These are phyloP conservation scores for Thymelicus lineola DNA, from an alignment of 2,888 invertebrate species.

Conservation along the genomic window DNA sequence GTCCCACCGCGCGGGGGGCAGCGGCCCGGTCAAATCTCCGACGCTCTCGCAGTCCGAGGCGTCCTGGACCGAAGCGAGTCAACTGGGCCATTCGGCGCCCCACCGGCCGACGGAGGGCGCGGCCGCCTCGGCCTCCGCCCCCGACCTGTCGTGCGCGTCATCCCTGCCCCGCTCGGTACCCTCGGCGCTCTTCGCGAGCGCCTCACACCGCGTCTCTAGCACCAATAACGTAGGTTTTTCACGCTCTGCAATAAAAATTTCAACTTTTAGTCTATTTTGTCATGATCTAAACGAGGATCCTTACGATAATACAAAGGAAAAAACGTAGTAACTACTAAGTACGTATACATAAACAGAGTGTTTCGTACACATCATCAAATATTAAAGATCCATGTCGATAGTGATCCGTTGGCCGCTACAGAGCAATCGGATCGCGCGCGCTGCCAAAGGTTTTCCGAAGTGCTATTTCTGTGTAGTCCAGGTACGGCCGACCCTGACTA, in stretches of 20 bases:
- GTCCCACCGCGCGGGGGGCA: constrained; percentile 71
- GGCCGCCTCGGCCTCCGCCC: constrained; percentile 82
- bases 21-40: constrained; percentile 60
- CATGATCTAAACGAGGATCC: too few species aligned
- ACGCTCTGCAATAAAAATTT: constrained; percentile 86
- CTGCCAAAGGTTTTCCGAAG: too few species aligned
- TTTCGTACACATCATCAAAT: too few species aligned
- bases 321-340: too few species aligned
- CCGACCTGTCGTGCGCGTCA: constrained; percentile 51
- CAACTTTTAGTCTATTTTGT: background rate
- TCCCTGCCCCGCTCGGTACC: constrained; percentile 62
- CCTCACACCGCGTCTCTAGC: constrained; percentile 87
- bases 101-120: constrained; percentile 94
- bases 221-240: constrained; percentile 88
- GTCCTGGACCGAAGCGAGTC: constrained; percentile 90
- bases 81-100: constrained; percentile 98
- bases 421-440: too few species aligned
- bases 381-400: too few species aligned
- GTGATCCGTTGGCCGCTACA: too few species aligned
- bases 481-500: too few species aligned
- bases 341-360: too few species aligned
- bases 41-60: constrained; percentile 56
- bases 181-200: constrained; percentile 85
- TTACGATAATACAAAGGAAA: too few species aligned
- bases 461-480: too few species aligned